Evolutionary conservation across 2,113 vertebrate species (phyloP), one percentile per base, ranked within the genome.

Genomic region (Aplodontia rufa): DNA sequence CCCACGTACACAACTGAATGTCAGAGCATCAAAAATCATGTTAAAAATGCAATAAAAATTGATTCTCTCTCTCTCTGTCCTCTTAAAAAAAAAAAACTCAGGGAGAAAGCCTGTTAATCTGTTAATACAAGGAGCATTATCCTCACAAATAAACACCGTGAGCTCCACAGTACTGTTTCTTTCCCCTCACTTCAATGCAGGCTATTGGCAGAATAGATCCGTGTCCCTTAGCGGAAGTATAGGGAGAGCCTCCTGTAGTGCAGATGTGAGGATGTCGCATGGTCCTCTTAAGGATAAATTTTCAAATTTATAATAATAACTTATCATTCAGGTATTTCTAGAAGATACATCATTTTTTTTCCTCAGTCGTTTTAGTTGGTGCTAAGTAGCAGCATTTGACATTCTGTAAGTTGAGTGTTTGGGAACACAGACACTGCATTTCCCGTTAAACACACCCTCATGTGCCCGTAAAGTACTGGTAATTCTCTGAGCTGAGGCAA

Each of bases 41-140:
- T n/a, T n/a, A n/a, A n/a, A n/a, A n/a, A n/a, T n/a, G n/a, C n/a
- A n/a, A n/a, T n/a, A n/a, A n/a, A n/a, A n/a, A n/a, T n/a, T n/a
- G n/a, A n/a, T n/a, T n/a, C n/a, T n/a, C n/a, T n/a, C n/a, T n/a
- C n/a, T n/a, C n/a, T n/a, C n/a, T n/a, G n/a, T n/a, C n/a, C n/a
- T n/a, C n/a, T n/a, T n/a, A n/a, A n/a, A n/a, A n/a, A n/a, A n/a
- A 82, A 83, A 5, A 62, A 80, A 4, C 28, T 28, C 32, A 20
- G 4, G 42, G 53, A 90, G 51, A 87, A 42, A 24, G 0, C 74
- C 10, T 84, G 53, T 78, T 94, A 49, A 76, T 76, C 10, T 84
- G 53, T 78, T 94, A 49, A 76, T 76, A 84, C 49, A 85, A 92
- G 92, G 79, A 74, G 49, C 8, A 94, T 11, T 37, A 72, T 69